Conservation (phyloP, 1,140 invertebrate species). For the Drosophila mauritiana region DNA sequence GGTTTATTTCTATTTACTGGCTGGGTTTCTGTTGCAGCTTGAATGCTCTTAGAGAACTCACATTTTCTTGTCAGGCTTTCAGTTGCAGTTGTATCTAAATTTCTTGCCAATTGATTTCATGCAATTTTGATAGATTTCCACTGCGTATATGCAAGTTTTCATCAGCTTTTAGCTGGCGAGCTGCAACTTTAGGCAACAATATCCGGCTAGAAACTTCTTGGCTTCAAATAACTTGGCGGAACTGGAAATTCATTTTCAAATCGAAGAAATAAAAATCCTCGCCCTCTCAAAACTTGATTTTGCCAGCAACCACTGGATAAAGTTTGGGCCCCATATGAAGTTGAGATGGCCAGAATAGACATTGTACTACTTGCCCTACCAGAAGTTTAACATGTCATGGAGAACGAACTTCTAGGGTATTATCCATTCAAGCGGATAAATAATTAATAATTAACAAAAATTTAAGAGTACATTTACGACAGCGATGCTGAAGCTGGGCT, state of each 20-base stretch:
- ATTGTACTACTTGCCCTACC: neutral
- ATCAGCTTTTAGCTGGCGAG: no score
- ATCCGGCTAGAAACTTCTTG: slow-evolving; percentile 18
- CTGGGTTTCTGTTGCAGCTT: neutral
- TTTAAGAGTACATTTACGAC: neutral
- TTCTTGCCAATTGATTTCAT: slow-evolving; percentile 8
- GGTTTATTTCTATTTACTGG: slow-evolving; percentile 41
- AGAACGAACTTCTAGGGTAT: neutral
- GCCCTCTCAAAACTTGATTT: slow-evolving; percentile 20
- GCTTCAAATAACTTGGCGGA: slow-evolving; percentile 24
- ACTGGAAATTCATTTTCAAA: slow-evolving; percentile 26
- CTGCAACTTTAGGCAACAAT: slow-evolving; percentile 6
- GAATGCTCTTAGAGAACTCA: slow-evolving; percentile 1
- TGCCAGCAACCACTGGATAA: slow-evolving; percentile 12
- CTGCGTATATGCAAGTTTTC: slow-evolving; percentile 5
- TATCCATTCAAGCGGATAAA: no score
- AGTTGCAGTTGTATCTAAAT: slow-evolving; percentile 7
- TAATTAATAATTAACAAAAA: no score
- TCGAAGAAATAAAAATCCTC: slow-evolving; percentile 22
- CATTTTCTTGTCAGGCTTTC: slow-evolving; percentile 6
- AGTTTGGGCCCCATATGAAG: slow-evolving; percentile 6
- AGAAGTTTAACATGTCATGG: neutral
- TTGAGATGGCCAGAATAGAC: neutral
- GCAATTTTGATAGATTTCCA: slow-evolving; percentile 18
- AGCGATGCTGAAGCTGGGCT: neutral